Conservation (phyloP, 2,888 invertebrate species). For the Standfussiana lucernea region DNA sequence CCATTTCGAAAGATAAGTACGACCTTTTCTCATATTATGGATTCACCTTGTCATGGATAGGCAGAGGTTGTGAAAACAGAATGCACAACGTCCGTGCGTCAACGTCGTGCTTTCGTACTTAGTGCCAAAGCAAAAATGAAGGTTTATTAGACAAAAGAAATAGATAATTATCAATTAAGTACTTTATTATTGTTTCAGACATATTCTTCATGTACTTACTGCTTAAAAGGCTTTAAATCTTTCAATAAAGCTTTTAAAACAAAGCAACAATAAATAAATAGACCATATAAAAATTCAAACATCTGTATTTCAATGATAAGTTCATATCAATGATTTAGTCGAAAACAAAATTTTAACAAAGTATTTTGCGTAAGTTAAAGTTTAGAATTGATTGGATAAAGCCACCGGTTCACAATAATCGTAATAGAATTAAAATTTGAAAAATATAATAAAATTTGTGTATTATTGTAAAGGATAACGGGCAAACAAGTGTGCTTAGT, state of each 20-base stretch:
- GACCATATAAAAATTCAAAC: constrained; percentile 86
- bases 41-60: neutral
- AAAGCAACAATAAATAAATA: constrained; percentile 71
- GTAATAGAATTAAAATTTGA: constrained; percentile 63
- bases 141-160: constrained; percentile 45
- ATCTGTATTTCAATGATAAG: constrained; percentile 89
- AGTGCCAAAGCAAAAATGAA: neutral
- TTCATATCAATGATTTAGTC: constrained; percentile 89
- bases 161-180: constrained; percentile 56
- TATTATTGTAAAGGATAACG: constrained; percentile 77
- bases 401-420: constrained; percentile 75
- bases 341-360: constrained; percentile 89
- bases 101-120: too few relatives aligned
- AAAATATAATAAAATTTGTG: constrained; percentile 75
- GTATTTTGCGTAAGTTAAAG: constrained; percentile 81
- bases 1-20: neutral
- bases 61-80: neutral
- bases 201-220: constrained; percentile 62
- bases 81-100: too few relatives aligned
- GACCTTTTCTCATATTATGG: neutral
- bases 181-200: constrained; percentile 64
- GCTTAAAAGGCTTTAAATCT: constrained; percentile 59
- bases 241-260: constrained; percentile 64
- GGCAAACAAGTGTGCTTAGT: constrained; percentile 71
- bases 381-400: constrained; percentile 88